phyloP scores from a whole-genome alignment of 2,113 vertebrate genomes.

The Actinemys pallida region DNA sequence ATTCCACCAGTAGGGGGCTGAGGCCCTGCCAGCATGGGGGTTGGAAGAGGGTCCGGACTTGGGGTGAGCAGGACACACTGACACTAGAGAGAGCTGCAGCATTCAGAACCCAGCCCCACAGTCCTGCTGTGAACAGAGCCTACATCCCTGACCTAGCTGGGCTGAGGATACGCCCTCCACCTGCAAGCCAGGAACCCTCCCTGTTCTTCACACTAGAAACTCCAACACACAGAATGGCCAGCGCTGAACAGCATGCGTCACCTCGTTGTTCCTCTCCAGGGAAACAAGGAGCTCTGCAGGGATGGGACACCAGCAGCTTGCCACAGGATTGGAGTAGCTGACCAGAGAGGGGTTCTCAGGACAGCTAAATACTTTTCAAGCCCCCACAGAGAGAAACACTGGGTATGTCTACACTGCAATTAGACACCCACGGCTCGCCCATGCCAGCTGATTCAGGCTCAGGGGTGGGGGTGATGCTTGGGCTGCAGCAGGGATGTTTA shows the following conservation, averaged over 20 bases:
- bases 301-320: background rate
- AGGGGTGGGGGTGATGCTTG: background rate
- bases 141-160: no score
- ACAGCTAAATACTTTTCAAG: background rate
- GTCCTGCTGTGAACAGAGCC: no score
- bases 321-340: background rate
- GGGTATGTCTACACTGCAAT: background rate
- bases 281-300: background rate
- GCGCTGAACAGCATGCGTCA: background rate
- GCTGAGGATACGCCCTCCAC: no score
- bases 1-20: no score
- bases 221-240: background rate
- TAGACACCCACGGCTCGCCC: background rate
- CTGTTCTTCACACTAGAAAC: background rate
- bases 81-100: no score
- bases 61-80: no score
- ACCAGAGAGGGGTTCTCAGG: background rate
- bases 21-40: no score
- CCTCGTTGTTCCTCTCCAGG: background rate
- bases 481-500: no score
- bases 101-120: no score
- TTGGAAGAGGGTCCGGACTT: no score
- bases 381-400: background rate
- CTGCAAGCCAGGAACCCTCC: background rate
- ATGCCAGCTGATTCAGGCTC: background rate